A percentile compares a stretch with the other conserved stretches of the same genome.
Evolutionary conservation across 2,797 vertebrate genomes (phyloP).

Genomic region (Carcharodon carcharias): DNA sequence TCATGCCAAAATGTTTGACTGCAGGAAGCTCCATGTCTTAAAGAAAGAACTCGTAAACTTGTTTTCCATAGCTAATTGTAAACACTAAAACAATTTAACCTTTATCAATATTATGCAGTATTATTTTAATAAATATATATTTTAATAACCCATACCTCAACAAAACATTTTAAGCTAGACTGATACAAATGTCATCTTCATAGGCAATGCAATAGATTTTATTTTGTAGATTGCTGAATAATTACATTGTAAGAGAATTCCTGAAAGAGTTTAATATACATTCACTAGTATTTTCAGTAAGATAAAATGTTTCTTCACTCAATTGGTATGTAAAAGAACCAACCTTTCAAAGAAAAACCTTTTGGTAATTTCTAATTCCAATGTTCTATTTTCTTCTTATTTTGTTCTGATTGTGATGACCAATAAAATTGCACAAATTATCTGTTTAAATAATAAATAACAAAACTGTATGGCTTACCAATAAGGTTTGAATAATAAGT

Average conservation of each 20-base stretch:
- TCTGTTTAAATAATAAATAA: constrained; percentile 52
- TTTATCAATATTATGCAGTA: neutral
- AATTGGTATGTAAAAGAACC: constrained; percentile 22
- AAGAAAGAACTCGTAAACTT: neutral
- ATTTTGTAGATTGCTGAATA: constrained; percentile 11
- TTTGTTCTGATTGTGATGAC: constrained; percentile 33
- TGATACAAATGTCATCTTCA: neutral
- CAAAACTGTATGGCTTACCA: constrained; percentile 53
- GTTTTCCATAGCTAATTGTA: neutral
- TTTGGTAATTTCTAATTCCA: constrained; percentile 3
- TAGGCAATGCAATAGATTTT: neutral
- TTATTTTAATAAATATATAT: neutral
- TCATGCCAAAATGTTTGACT: neutral
- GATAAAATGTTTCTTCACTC: constrained; percentile 19
- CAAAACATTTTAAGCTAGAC: neutral
- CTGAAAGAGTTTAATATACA: neutral
- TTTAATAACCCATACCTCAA: neutral
- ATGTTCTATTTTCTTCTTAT: constrained; percentile 8
- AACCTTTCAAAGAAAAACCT: constrained; percentile 26
- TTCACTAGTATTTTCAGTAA: neutral
- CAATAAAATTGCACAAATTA: constrained; percentile 34
- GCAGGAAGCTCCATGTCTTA: neutral
- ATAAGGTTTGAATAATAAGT: constrained; percentile 91
- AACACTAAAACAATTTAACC: neutral
- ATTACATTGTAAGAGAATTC: neutral